Base-by-base conservation (phyloP, 2,113 vertebrate genomes). In the Rhinolophus ferrumequinum region DNA sequence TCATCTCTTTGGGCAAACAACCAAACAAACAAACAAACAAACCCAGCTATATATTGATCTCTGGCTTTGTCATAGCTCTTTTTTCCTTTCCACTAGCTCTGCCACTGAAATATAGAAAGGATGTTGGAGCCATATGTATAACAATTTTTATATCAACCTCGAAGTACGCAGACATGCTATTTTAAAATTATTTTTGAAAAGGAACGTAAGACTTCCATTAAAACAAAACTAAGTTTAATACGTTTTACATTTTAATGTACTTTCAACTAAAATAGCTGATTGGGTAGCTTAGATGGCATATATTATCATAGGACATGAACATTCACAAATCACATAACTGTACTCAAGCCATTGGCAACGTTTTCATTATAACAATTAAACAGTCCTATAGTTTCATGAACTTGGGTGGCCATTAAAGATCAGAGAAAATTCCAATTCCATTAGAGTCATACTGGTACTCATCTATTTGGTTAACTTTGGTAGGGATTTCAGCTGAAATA, bases 171-270 rank as follows among this genome's bases (percentile, higher is more conserved):
- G 8, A 22, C 26, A 64, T 12, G 79, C 1, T 85, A 47, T 75
- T 90, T 88, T 87, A 4, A 88, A 93, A 28, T 44, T 67, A 69
- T 67, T 94, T 95, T 86, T 86, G 33, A n/a, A 92, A 38, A 89
- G 7, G 66, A 69, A 69, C 13, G 6, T 70, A 80, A 47, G 33
- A 86, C 22, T 94, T 75, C 21, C 10, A 67, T 96, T 72, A 70
- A 70, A 54, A 72, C 9, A 92, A 83, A 97, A 70, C 58, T 52
- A 19, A 22, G 15, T 52, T 73, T 69, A 47, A 82, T 84, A 8
- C 26, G 47, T 73, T 89, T 67, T 79, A 73, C 6, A 92, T 15
- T 92, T 95, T 21, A 73, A 33, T 22, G 2, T 56, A 73, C 70
- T 75, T 94, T 89, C n/a, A 54, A 62, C 6, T 92, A 73, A 91